phyloP scores from a whole-genome alignment of 2,113 vertebrate species.

The Picathartes gymnocephalus region DNA sequence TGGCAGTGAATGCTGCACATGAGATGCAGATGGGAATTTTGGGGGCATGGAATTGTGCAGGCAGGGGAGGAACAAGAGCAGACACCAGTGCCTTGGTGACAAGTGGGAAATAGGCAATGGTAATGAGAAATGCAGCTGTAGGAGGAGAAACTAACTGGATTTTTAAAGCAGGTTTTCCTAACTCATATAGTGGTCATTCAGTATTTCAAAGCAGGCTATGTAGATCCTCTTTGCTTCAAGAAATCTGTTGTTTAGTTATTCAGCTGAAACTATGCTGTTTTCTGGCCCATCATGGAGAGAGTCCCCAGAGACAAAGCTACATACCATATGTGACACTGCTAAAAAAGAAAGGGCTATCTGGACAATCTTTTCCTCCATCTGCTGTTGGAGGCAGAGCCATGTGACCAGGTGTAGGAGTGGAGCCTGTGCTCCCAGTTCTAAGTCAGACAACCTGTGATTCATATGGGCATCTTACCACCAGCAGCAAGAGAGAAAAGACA shows the following conservation, averaged over 20 bases:
- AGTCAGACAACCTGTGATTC: neutral
- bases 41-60: neutral
- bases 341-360: neutral
- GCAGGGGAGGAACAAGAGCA: neutral
- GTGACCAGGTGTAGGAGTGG: fast-evolving
- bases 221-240: neutral
- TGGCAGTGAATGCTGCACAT: neutral
- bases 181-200: neutral
- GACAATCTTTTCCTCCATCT: neutral
- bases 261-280: neutral
- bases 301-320: neutral
- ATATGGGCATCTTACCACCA: neutral
- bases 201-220: neutral
- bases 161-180: neutral
- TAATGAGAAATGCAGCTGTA: neutral
- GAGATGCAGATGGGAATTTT: neutral
- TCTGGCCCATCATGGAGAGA: neutral
- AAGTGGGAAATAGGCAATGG: neutral
- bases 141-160: neutral
- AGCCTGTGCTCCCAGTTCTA: neutral
- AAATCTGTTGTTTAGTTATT: neutral
- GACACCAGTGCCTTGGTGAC: neutral
- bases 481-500: neutral
- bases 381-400: neutral
- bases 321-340: neutral